Evolutionary conservation across 2,797 vertebrate genomes (phyloP).

Genomic region (Cygnus olor): DNA sequence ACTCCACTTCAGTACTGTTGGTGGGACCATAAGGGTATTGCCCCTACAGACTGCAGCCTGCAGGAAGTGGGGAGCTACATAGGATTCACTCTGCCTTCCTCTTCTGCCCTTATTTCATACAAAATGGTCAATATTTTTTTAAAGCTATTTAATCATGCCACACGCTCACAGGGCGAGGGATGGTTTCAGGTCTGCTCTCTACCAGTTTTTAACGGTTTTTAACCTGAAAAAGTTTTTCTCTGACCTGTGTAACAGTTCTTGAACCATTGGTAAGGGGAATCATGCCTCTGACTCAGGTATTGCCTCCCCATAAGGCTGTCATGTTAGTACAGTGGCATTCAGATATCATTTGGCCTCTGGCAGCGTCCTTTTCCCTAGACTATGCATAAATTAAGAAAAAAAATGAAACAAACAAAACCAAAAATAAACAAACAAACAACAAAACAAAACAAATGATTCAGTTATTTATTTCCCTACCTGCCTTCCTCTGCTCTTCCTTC

Average conservation of each 20-base stretch:
- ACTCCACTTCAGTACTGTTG: rapidly evolving
- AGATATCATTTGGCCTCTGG: neutral
- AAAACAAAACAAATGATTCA: too few species aligned
- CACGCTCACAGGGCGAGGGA: neutral
- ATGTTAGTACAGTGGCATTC: neutral
- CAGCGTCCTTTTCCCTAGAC: neutral
- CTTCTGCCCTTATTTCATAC: neutral
- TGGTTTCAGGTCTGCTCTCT: neutral
- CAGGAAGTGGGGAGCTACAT: neutral
- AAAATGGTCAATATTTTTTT: neutral
- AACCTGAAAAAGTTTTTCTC: neutral
- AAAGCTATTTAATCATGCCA: neutral
- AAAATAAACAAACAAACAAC: too few species aligned
- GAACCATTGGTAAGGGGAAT: neutral
- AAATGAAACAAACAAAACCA: too few species aligned
- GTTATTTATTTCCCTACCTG: neutral
- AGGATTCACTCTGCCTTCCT: neutral
- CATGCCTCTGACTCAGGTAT: neutral
- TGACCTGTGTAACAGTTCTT: neutral
- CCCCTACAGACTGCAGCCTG: neutral
- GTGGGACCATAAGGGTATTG: rapidly evolving
- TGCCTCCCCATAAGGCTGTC: neutral
- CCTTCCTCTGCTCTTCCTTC: neutral
- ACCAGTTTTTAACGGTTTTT: neutral
- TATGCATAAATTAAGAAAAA: neutral